These are phyloP conservation scores for Python bivittatus DNA, from an alignment of 2,113 vertebrate genomes.

Conservation along the genomic window DNA sequence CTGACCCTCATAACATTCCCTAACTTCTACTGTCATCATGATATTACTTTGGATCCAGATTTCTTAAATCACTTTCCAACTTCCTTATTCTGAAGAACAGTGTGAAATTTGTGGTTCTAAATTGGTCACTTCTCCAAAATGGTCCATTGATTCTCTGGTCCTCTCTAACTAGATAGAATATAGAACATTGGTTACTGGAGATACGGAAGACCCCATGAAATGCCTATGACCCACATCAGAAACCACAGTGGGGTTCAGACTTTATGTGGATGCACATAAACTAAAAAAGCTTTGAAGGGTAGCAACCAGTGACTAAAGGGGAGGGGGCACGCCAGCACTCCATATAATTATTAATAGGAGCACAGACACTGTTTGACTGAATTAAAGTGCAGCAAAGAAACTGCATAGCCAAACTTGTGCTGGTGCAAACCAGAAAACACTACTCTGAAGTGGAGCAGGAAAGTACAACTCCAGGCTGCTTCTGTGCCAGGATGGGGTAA, in stretches of 20 bases:
- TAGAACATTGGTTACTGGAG: background rate
- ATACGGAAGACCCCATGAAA: background rate
- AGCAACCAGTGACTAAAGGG: background rate
- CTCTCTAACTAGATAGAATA: background rate
- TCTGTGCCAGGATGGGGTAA: background rate
- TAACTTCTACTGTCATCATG: constrained; percentile 10
- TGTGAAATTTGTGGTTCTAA: background rate
- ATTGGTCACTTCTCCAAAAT: background rate
- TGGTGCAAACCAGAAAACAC: background rate
- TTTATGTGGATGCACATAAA: background rate
- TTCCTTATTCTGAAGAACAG: background rate
- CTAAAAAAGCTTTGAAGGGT: background rate
- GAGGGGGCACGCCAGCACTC: background rate
- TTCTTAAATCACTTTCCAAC: background rate
- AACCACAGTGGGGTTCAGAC: background rate
- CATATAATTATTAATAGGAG: background rate
- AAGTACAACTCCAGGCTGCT: background rate
- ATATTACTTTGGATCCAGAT: constrained; percentile 9
- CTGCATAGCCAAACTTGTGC: background rate
- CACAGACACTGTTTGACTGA: background rate
- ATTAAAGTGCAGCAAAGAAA: background rate
- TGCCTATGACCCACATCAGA: background rate
- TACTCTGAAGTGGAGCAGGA: background rate
- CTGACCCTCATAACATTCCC: background rate
- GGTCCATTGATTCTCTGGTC: background rate